These are phyloP conservation scores for Argyrosomus japonicus DNA, from an alignment of 2,113 vertebrate genomes.

Conservation along the genomic window DNA sequence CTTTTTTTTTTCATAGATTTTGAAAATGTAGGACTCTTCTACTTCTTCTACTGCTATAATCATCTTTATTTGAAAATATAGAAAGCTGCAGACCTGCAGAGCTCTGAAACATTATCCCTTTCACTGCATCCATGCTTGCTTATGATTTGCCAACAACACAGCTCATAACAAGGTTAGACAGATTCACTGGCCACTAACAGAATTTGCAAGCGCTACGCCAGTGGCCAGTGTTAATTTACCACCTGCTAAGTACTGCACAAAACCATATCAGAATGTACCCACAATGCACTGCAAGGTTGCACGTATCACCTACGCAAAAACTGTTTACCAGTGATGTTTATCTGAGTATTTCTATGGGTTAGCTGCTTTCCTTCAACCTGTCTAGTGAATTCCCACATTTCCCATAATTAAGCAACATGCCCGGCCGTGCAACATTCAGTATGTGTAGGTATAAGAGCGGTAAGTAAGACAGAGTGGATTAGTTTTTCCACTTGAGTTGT, in stretches of 20 bases:
- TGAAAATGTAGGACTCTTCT: background rate
- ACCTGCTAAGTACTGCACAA: slow-evolving; percentile 29
- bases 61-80: background rate
- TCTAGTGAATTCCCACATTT: slow-evolving; percentile 10
- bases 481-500: slow-evolving; percentile 33
- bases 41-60: background rate
- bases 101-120: background rate
- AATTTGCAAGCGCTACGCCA: slow-evolving; percentile 23
- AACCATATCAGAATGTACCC: background rate
- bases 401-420: slow-evolving; percentile 31
- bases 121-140: background rate
- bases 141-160: slow-evolving; percentile 18
- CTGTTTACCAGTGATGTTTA: background rate
- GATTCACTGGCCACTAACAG: slow-evolving; percentile 22
- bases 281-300: background rate
- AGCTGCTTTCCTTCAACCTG: background rate
- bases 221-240: slow-evolving; percentile 36
- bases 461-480: slow-evolving; percentile 15
- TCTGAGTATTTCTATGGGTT: background rate
- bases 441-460: background rate
- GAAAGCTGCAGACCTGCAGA: background rate
- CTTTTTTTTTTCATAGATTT: no score
- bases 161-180: slow-evolving; percentile 25
- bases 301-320: background rate
- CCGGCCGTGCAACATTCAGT: slow-evolving; percentile 16